phyloP scores from a whole-genome alignment of 2,113 vertebrate genomes.

The Tichodroma muraria region DNA sequence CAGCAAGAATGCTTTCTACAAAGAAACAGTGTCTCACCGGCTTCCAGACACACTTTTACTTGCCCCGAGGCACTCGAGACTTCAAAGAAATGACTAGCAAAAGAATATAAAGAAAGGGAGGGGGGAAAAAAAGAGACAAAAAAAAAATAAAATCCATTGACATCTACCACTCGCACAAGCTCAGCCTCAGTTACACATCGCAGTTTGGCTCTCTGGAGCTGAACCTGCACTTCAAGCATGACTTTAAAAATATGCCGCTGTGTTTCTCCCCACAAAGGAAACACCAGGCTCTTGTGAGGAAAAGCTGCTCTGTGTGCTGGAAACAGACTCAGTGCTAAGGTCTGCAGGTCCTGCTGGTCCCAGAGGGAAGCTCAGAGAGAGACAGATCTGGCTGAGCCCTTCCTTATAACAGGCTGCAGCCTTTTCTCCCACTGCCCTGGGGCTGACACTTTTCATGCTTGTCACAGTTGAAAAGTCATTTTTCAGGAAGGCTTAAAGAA shows the following conservation, averaged over 20 bases:
- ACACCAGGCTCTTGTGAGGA: neutral
- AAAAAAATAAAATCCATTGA: neutral
- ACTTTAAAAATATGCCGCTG: neutral
- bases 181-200: neutral
- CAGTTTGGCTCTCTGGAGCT: neutral
- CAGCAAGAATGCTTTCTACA: neutral
- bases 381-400: neutral
- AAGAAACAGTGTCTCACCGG: rapidly evolving
- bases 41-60: neutral
- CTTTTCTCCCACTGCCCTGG: neutral
- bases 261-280: rapidly evolving
- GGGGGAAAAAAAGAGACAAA: rapidly evolving
- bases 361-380: neutral
- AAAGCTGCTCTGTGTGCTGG: neutral
- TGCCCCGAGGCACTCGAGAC: neutral
- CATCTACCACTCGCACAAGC: neutral
- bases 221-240: neutral
- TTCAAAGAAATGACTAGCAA: neutral
- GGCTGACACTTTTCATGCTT: constrained; percentile 9
- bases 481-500: constrained; percentile 35
- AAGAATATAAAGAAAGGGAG: neutral
- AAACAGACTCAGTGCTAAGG: neutral
- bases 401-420: neutral
- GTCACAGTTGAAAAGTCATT: constrained; percentile 27
- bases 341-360: neutral